Percentiles rank a stretch among this genome's conserved stretches.
These are phyloP conservation scores for Chromobotia macracanthus DNA, from an alignment of 2,797 vertebrate genomes.

Conservation along the genomic window DNA sequence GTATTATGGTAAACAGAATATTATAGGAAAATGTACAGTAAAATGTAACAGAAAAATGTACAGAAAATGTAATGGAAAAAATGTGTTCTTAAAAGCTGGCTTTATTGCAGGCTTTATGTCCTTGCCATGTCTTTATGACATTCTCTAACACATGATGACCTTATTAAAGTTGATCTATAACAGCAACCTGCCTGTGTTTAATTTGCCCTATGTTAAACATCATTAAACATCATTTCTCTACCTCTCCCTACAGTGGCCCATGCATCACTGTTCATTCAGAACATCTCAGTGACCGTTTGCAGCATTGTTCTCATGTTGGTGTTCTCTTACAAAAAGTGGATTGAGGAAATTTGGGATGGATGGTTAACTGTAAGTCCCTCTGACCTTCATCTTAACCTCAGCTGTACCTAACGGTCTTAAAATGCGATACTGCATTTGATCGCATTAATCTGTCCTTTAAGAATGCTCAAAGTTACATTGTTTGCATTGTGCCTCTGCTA, in stretches of 20 bases:
- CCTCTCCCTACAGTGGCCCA: conserved; percentile 73
- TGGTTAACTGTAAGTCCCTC: conserved; percentile 79
- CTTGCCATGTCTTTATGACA: too few relatives aligned
- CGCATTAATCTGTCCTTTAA: background rate
- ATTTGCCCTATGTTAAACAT: background rate
- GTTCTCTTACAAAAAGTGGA: conserved; percentile 80
- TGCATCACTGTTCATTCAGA: conserved; percentile 80
- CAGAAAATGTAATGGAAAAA: too few relatives aligned
- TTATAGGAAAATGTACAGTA: too few relatives aligned
- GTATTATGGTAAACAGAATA: too few relatives aligned
- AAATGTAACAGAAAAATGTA: too few relatives aligned
- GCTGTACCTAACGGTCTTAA: background rate
- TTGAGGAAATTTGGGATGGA: conserved; percentile 73
- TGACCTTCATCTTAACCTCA: background rate
- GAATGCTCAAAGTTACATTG: background rate
- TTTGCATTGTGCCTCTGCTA: conserved; percentile 50
- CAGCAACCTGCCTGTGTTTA: too few relatives aligned
- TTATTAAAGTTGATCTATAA: too few relatives aligned
- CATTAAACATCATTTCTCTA: background rate
- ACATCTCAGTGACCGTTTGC: conserved; percentile 78
- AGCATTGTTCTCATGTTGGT: conserved; percentile 78
- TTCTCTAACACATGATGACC: too few relatives aligned
- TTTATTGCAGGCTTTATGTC: too few relatives aligned
- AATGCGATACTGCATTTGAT: background rate
- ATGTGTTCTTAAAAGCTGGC: too few relatives aligned